Percentiles rank a stretch among this genome's conserved stretches.
These are phyloP conservation scores for Cinclus mexicanus DNA, from an alignment of 2,113 vertebrate species.

Conservation along the genomic window DNA sequence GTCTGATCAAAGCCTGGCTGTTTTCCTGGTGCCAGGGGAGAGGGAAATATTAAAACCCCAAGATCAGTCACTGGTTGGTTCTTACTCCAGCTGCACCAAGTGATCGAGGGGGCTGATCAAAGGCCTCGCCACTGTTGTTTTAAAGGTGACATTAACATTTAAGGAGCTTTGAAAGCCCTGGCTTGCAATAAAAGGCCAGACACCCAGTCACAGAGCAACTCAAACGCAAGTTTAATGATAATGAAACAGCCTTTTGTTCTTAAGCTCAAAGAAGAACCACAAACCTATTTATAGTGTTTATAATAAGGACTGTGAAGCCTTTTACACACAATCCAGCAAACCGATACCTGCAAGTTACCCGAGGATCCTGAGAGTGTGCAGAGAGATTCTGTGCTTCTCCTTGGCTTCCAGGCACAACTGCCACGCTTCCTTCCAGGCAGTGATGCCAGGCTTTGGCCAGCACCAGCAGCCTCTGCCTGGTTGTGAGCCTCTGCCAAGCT, in stretches of 20 bases:
- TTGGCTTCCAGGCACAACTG: not conserved
- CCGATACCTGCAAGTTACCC: not conserved
- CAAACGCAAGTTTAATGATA: slow-evolving; percentile 60
- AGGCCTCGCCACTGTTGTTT: slow-evolving; percentile 36
- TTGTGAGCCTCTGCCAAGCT: not conserved
- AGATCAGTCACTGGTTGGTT: not conserved
- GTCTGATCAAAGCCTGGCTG: not conserved
- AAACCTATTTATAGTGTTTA: slow-evolving; percentile 44
- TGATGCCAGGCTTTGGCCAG: not conserved
- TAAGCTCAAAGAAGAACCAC: slow-evolving; percentile 58
- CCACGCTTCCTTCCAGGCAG: rapidly evolving
- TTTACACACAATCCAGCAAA: not conserved
- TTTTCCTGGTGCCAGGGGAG: not conserved
- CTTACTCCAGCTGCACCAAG: slow-evolving; percentile 9
- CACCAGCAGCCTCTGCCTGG: rapidly evolving
- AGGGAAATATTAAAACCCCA: slow-evolving; percentile 40
- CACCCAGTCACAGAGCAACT: slow-evolving; percentile 19
- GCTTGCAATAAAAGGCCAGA: slow-evolving; percentile 66
- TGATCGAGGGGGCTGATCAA: slow-evolving; percentile 50
- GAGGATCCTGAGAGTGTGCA: not conserved
- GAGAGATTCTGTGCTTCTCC: not conserved
- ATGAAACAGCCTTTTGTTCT: slow-evolving; percentile 69
- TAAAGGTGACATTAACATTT: slow-evolving; percentile 50
- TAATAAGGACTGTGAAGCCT: not conserved
- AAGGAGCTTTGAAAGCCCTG: slow-evolving; percentile 59